Conservation (phyloP, 2,113 vertebrate species). For the Archilochus colubris region DNA sequence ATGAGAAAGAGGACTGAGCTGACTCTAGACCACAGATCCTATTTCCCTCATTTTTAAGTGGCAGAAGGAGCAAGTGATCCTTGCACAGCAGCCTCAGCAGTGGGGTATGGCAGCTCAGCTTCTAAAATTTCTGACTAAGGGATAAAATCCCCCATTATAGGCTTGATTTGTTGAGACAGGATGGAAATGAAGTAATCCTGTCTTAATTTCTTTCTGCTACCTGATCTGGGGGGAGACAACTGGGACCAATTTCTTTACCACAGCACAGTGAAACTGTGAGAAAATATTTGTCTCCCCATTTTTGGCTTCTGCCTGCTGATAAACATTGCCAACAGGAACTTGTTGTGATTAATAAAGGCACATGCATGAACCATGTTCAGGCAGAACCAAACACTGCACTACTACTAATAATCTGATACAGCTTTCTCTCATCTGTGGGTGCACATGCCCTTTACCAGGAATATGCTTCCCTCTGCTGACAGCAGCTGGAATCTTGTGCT, state of each 20-base stretch:
- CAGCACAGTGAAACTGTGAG: constrained; percentile 10
- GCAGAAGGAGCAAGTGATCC: background rate
- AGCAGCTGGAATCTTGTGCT: constrained; percentile 39
- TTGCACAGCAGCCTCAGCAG: background rate
- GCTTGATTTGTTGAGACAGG: constrained; percentile 62
- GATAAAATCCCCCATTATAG: constrained; percentile 43
- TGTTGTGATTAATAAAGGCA: constrained; percentile 22
- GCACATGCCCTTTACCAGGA: background rate
- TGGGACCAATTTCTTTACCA: constrained; percentile 49
- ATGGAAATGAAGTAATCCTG: constrained; percentile 69
- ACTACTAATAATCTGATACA: background rate
- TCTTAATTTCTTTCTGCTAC: constrained; percentile 65
- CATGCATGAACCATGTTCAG: constrained; percentile 14
- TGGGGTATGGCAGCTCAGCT: background rate
- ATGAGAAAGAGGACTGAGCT: background rate
- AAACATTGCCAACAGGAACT: constrained; percentile 49
- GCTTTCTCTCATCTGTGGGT: background rate
- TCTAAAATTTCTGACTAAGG: background rate
- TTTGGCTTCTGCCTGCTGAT: constrained; percentile 10
- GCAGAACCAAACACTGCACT: background rate
- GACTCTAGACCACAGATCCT: background rate
- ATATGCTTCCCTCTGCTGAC: constrained; percentile 71
- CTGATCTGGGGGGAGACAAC: constrained; percentile 56
- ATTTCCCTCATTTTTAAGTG: background rate
- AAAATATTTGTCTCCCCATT: constrained; percentile 36